Base-by-base conservation (phyloP, 2,797 vertebrate genomes). In the Botia almorhae region DNA sequence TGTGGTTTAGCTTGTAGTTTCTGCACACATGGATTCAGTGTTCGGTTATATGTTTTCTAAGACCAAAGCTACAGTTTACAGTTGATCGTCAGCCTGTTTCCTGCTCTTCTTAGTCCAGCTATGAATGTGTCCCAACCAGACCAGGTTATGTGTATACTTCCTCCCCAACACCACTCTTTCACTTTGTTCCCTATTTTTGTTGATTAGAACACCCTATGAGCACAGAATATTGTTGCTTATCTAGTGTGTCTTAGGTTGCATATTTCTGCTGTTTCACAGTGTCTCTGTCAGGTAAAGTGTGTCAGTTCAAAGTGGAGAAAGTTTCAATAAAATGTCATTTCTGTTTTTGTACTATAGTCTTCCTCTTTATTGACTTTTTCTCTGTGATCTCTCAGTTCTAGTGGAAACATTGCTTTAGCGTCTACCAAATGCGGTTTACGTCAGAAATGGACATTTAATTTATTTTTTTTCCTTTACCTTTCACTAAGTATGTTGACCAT, bases 241-340 rank as follows among this genome's bases (percentile, higher is more conserved):
- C 19, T 87, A 88, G 86, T 61, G 90, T 94, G 91, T 91, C 91
- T 92, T 91, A 84, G 88, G 83, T 93, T 91, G 84, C 89, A 85
- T 88, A 87, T 89, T 81, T 82, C 74, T 85, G 48, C 87, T 81
- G 74, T 86, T 89, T 81, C 80, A 72, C 79, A 81, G 69, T 83
- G 85, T 90, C 85, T 92, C 84, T 85, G 87, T 88, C 83, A 89
- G 88, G 90, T 84, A 84, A 91, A 86, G 89, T 90, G 88, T 91
- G 87, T 91, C 86, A 74, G 87, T 71, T 64, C 26, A 85, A 88
- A 82, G 69, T 84, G 88, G 87, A 84, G 86, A 88, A 78, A 67
- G 87, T 86, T 91, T 86, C 82, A 94, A 94, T 94, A 93, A 94
- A 94, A 89, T 91, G 89, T 87, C 2, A 86, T 90, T 93, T 90